Evolutionary conservation across 1,140 invertebrate genomes (phyloP).

Genomic region (Cotesia vestalis): DNA sequence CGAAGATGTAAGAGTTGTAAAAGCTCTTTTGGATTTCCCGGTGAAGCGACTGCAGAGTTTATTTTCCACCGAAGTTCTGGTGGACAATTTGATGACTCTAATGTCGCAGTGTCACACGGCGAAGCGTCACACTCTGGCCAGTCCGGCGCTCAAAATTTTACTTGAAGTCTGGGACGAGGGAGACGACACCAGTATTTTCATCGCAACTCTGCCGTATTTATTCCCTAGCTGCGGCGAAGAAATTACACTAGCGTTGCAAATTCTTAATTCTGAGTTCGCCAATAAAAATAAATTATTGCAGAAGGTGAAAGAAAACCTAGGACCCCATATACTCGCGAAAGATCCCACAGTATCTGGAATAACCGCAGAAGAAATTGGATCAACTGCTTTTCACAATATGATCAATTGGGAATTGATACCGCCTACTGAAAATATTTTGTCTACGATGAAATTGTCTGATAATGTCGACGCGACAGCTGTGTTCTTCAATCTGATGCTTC

Average conservation of each 20-base stretch:
- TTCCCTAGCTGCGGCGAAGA: constrained; percentile 67
- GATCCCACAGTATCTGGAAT: constrained; percentile 3
- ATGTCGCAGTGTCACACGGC: constrained; percentile 53
- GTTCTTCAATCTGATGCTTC: constrained; percentile 60
- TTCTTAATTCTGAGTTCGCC: constrained; percentile 66
- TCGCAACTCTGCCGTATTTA: constrained; percentile 69
- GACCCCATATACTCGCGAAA: constrained; percentile 51
- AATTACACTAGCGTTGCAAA: constrained; percentile 61
- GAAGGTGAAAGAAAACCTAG: constrained; percentile 54
- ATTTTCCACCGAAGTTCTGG: constrained; percentile 48
- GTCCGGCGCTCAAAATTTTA: constrained; percentile 56
- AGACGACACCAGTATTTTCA: constrained; percentile 56
- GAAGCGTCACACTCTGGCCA: constrained; percentile 46
- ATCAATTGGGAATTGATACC: constrained; percentile 55
- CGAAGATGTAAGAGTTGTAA: constrained; percentile 52
- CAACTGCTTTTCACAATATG: constrained; percentile 57
- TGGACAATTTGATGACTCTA: constrained; percentile 54
- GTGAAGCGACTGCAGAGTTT: constrained; percentile 48
- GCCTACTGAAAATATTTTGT: constrained; percentile 49
- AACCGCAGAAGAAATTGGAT: constrained; percentile 50
- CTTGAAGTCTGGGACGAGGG: constrained; percentile 51
- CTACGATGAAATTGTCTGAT: constrained; percentile 49
- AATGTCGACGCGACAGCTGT: constrained; percentile 52
- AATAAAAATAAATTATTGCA: constrained; percentile 59
- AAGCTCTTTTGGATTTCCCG: constrained; percentile 50